Conservation (phyloP, 1,140 invertebrate genomes). For the Pogonomyrmex californicus region DNA sequence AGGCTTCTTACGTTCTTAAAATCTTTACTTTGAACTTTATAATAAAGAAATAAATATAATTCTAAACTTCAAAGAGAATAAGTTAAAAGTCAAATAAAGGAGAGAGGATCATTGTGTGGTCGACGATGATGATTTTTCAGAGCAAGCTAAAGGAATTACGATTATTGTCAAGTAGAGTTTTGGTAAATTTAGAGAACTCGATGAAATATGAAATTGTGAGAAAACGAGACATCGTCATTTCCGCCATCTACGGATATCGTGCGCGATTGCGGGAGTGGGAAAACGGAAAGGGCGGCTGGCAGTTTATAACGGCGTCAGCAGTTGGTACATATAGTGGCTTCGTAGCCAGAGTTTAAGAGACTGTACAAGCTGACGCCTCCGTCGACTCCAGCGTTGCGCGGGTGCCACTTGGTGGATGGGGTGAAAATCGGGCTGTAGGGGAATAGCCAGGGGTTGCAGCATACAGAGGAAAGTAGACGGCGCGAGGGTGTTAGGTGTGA, state of each 20-base stretch:
- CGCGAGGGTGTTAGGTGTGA: slow-evolving; percentile 65
- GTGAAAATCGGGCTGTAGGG: slow-evolving; percentile 77
- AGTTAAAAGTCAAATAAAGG: neutral
- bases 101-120: neutral
- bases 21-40: neutral
- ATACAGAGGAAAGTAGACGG: slow-evolving; percentile 65
- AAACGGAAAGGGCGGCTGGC: slow-evolving; percentile 68
- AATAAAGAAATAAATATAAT: neutral
- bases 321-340: slow-evolving; percentile 82
- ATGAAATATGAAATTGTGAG: slow-evolving; percentile 20
- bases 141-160: neutral
- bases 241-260: slow-evolving; percentile 28
- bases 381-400: slow-evolving; percentile 79
- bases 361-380: slow-evolving; percentile 86
- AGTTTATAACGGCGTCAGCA: slow-evolving; percentile 87
- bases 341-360: slow-evolving; percentile 85
- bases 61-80: neutral
- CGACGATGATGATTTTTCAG: neutral
- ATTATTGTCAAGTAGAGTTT: neutral
- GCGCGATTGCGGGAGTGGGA: slow-evolving; percentile 27
- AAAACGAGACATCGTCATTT: slow-evolving; percentile 58
- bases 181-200: neutral
- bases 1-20: neutral
- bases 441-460: slow-evolving; percentile 36
- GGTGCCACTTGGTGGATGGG: slow-evolving; percentile 70